Percentiles rank a stretch among this genome's conserved stretches.
Evolutionary conservation across 2,797 vertebrate species (phyloP).

Genomic region (Sebastes miniatus): DNA sequence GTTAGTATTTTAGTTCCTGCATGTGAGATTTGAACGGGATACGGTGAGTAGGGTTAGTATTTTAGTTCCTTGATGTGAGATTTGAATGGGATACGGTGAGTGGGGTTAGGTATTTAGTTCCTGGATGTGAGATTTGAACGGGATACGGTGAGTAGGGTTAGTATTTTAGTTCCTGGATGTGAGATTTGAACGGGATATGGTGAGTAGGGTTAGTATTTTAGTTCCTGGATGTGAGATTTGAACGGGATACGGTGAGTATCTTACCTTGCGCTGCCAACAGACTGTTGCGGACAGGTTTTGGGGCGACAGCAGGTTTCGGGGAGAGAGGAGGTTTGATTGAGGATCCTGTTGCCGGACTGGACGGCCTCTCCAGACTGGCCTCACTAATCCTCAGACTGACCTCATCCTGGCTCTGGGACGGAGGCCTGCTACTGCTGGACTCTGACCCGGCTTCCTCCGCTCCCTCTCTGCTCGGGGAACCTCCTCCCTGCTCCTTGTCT

Average conservation of each 20-base stretch:
- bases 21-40: too few species aligned
- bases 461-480: constrained; percentile 72
- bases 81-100: too few species aligned
- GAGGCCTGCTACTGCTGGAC: constrained; percentile 10
- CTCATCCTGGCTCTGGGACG: constrained; percentile 44
- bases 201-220: too few species aligned
- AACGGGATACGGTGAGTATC: background rate
- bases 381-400: constrained; percentile 60
- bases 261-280: constrained; percentile 66
- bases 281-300: constrained; percentile 73
- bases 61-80: too few species aligned
- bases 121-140: too few species aligned
- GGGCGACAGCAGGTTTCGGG: constrained; percentile 71
- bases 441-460: background rate
- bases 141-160: too few species aligned
- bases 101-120: too few species aligned
- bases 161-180: too few species aligned
- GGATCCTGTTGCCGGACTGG: constrained; percentile 63
- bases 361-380: constrained; percentile 67
- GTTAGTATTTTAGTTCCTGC: too few species aligned
- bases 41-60: too few species aligned
- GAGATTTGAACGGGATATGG: too few species aligned
- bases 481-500: constrained; percentile 83
- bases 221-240: too few species aligned
- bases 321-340: constrained; percentile 72